Evolutionary conservation across 2,888 invertebrate genomes (phyloP), one percentile per base, ranked within the genome.

Genomic region (Sinodicranocentrus sp.): DNA sequence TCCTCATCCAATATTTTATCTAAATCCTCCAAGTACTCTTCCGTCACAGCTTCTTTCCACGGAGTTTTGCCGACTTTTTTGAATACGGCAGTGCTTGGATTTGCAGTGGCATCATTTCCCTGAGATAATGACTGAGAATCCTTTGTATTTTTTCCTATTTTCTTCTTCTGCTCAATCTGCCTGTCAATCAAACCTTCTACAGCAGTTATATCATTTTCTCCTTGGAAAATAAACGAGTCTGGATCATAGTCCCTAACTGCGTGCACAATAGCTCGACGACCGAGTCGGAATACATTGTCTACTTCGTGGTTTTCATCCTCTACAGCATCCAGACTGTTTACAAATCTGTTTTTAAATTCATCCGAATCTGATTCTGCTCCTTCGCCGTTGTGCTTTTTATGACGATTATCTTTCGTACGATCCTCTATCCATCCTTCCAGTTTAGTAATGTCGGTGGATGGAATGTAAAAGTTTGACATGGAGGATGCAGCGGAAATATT

Each of bases 391-490:
- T 48, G 17, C 48, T 43, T 13, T n/a, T 39, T 28, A 17, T 17
- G n/a, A 63, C 33, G n/a, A 15, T 59, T 10, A 17, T 1, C 57
- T 23, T 15, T 33, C 13, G 67, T 23, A 48, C 76, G 25, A n/a
- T 65, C 52, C 33, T 59, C 19, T 43, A 87, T 76, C 85, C 87
- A 86, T 15, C 23, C 33, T 63, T 87, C 87, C 1, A 82, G 43
- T 39, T 68, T 67, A 10, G 76, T 65, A 8, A 87, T 71, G 43
- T 87, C 84, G 15, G 86, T 86, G 0, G 84, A 82, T 21, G 86
- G 86, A 28, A 87, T 82, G 13, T 85, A 85, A 48, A 85, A 86
- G 5, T 39, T 70, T 21, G 80, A 80, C 0, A 3, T 8, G 26
- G 68, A 48, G 0, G 52, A 39, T 8, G 3, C 33, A 6, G 1